phyloP scores from a whole-genome alignment of 2,797 vertebrate genomes.

The Euthynnus affinis region DNA sequence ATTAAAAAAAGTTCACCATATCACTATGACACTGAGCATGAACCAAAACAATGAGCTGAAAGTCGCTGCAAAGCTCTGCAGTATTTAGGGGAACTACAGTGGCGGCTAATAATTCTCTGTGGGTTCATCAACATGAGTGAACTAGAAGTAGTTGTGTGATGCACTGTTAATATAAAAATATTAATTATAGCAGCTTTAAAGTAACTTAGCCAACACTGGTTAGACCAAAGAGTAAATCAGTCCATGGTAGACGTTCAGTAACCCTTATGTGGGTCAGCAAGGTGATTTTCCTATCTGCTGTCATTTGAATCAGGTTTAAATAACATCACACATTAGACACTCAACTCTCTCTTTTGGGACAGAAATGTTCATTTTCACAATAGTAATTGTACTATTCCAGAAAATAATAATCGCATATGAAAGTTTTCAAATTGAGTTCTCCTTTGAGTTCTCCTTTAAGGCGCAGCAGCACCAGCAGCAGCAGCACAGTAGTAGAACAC shows the following conservation, averaged over 20 bases:
- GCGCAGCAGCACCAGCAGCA: slow-evolving; percentile 58
- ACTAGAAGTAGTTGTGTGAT: background rate
- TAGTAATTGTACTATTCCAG: slow-evolving; percentile 19
- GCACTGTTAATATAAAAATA: background rate
- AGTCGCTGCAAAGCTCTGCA: no score
- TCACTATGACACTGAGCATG: no score
- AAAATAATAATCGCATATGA: slow-evolving; percentile 53
- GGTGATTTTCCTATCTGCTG: background rate
- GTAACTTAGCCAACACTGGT: background rate
- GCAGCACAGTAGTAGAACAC: slow-evolving; percentile 81
- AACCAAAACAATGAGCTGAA: background rate
- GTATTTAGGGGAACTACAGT: background rate
- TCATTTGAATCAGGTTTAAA: background rate
- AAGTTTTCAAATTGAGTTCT: slow-evolving; percentile 61
- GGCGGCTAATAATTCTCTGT: background rate
- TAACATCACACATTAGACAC: background rate
- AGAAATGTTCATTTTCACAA: slow-evolving; percentile 18
- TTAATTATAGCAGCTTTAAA: background rate
- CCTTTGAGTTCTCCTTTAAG: slow-evolving; percentile 52
- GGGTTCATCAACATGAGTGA: background rate
- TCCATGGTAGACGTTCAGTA: background rate
- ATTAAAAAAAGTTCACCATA: no score
- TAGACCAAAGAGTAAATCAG: slow-evolving; percentile 10
- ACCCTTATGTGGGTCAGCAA: background rate
- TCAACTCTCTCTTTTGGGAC: slow-evolving; percentile 3